phyloP scores from a whole-genome alignment of 2,113 vertebrate species.

The Tylochromis polylepis region DNA sequence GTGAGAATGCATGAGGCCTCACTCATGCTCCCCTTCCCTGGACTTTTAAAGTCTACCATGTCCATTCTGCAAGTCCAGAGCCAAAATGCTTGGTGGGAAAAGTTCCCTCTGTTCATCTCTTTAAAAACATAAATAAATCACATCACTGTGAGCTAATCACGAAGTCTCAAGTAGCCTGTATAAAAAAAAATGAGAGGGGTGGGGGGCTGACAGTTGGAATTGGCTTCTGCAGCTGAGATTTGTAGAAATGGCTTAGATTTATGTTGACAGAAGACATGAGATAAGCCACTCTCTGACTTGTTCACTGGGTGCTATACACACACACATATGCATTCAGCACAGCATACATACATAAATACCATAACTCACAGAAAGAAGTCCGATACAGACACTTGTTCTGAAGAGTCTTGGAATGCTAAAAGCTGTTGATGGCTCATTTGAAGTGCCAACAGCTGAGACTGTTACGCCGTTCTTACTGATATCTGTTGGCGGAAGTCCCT shows the following conservation, averaged over 20 bases:
- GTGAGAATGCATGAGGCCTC: conserved; percentile 48
- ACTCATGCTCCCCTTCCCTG: conserved; percentile 39
- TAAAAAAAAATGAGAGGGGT: not conserved
- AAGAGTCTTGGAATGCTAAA: conserved; percentile 51
- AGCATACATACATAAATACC: conserved; percentile 18
- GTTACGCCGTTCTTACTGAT: conserved; percentile 38
- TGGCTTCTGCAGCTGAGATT: conserved; percentile 50
- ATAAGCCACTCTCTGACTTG: conserved; percentile 17
- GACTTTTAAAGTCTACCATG: conserved; percentile 49
- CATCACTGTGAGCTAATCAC: conserved; percentile 70
- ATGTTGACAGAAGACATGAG: conserved; percentile 35
- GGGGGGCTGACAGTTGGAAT: conserved; percentile 40
- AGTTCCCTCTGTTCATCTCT: conserved; percentile 64
- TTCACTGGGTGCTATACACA: conserved; percentile 24
- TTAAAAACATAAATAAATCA: conserved; percentile 77
- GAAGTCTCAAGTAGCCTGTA: conserved; percentile 58
- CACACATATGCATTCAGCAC: not conserved
- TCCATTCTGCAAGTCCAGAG: conserved; percentile 53
- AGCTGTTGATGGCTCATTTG: conserved; percentile 71
- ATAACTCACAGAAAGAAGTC: conserved; percentile 41
- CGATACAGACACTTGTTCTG: conserved; percentile 33
- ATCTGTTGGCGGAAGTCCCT: conserved; percentile 52
- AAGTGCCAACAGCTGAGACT: conserved; percentile 70
- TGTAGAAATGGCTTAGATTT: conserved; percentile 28
- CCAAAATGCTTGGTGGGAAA: conserved; percentile 75